Base-by-base conservation (phyloP, 1,140 invertebrate species). In the Micrasema longulum region DNA sequence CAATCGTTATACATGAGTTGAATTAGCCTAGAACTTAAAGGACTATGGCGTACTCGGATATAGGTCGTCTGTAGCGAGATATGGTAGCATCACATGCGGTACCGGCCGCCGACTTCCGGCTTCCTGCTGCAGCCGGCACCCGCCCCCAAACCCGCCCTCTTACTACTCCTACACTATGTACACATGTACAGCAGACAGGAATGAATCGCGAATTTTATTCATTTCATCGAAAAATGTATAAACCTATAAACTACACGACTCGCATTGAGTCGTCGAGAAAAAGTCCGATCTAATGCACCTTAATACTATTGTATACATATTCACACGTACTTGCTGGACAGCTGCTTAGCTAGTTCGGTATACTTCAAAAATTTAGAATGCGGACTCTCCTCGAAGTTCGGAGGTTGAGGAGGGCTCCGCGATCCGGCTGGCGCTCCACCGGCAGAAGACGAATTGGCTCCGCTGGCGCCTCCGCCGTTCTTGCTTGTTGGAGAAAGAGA, bases 311-410 rank as follows among this genome's bases (percentile, higher is more conserved):
- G 74, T 76, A 73, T 76, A 73, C 71, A 63, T 71, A 69, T 75
- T 87, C 91, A 94, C 89, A 93, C 92, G 86, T 97, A 97, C 88
- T 97, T 97, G 85, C 95, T 96, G 80, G 95, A 97, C 80, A 97
- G 87, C 85, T 97, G 95, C 86, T 97, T 97, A 74, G 95, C 95
- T 80, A 97, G 89, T 87, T 97, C 95, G 78, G 95, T 96, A 86
- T 97, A 97, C 87, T 97, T 97, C 74, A 97, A 90, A 88, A 97
- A 97, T 87, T 97, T 97, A 73, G 95, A 97, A 85, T 97, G 95
- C 14, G 95, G 94, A 81, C 93, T 96, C 82, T 97, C 95, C 77
- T 96, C 95, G 77, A 94, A 92, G 23, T 88, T 88, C 62, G 88
- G 85, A 70, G 87, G 87, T 22, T 76, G 71, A 23, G 83, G 83